A percentile compares a stretch with the other conserved stretches of the same genome.
phyloP scores from a whole-genome alignment of 2,888 invertebrate species.

The Mythimna vitellina region DNA sequence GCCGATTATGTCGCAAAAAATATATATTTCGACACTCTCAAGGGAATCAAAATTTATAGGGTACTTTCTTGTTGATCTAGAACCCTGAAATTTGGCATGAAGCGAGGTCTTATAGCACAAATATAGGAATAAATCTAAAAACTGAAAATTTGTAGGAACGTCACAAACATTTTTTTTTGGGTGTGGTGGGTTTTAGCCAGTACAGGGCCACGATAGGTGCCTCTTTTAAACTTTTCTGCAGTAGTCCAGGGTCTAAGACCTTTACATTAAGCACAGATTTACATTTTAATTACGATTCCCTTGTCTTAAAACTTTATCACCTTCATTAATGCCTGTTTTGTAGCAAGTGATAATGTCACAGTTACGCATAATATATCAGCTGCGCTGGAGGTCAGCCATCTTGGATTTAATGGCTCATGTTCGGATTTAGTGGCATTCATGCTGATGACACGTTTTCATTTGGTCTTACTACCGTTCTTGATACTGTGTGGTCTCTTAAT shows the following conservation, averaged over 20 bases:
- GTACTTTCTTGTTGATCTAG: no score
- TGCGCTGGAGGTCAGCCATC: slow-evolving; percentile 32
- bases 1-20: no score
- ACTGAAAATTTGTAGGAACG: no score
- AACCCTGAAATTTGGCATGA: no score
- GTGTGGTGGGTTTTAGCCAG: no score
- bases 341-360: slow-evolving; percentile 28
- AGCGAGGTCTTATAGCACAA: no score
- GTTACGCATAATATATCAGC: slow-evolving; percentile 32
- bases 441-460: slow-evolving; percentile 25
- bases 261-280: background rate
- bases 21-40: no score
- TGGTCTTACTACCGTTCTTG: slow-evolving; percentile 32
- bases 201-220: no score
- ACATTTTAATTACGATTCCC: slow-evolving; percentile 11
- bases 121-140: no score
- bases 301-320: slow-evolving; percentile 31
- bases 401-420: slow-evolving; percentile 10
- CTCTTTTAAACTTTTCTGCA: no score
- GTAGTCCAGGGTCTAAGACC: background rate
- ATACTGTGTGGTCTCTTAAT: slow-evolving; percentile 20
- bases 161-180: no score
- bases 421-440: slow-evolving; percentile 34
- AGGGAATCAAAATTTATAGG: no score
- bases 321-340: slow-evolving; percentile 39